phyloP scores from a whole-genome alignment of 2,888 invertebrate species.

The Rhopalosiphum nymphaeae region DNA sequence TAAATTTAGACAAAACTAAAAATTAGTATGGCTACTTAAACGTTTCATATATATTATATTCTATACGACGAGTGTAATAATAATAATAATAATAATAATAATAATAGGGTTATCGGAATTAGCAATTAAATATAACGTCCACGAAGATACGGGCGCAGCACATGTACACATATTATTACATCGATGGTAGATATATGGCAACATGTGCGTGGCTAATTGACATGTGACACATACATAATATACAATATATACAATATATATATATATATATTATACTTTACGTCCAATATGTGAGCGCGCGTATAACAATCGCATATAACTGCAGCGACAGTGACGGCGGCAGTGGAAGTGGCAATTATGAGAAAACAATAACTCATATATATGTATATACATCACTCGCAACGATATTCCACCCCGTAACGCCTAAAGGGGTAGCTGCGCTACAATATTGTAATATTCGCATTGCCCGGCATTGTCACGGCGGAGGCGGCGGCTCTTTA shows the following conservation, averaged over 20 bases:
- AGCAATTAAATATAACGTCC: slow-evolving; percentile 16
- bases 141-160: neutral
- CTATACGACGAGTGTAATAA: too few relatives aligned
- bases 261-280: slow-evolving; percentile 10
- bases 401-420: slow-evolving; percentile 36
- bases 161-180: neutral
- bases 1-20: neutral
- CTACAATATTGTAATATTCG: slow-evolving; percentile 57
- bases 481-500: slow-evolving; percentile 38
- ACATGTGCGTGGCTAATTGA: slow-evolving; percentile 61
- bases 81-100: neutral
- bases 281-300: slow-evolving; percentile 33
- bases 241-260: slow-evolving; percentile 14
- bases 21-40: neutral
- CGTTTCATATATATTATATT: neutral
- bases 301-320: slow-evolving; percentile 1
- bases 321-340: neutral
- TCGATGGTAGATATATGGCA: slow-evolving; percentile 13
- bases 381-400: slow-evolving; percentile 25
- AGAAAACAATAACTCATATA: slow-evolving; percentile 62
- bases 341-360: slow-evolving; percentile 47
- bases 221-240: slow-evolving; percentile 41
- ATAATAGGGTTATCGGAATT: slow-evolving; percentile 25
- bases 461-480: slow-evolving; percentile 57
- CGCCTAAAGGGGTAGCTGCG: slow-evolving; percentile 23